phyloP scores from a whole-genome alignment of 2,797 vertebrate species.

The Platalea minor region DNA sequence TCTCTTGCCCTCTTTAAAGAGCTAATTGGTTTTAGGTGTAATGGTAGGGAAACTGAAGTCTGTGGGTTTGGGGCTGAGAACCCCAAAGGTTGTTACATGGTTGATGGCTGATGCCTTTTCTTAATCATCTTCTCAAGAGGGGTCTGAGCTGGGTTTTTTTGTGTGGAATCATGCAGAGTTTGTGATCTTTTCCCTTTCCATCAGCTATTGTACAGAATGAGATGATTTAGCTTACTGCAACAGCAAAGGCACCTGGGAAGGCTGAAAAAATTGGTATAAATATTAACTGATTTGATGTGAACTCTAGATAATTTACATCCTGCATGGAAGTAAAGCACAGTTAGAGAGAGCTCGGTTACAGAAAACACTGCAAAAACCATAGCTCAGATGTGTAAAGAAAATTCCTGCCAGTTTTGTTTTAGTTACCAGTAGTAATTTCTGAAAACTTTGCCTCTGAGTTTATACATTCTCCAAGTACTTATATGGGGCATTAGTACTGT shows the following conservation, averaged over 20 bases:
- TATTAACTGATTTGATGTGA: neutral
- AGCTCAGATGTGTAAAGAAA: neutral
- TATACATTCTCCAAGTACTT: neutral
- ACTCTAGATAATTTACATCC: neutral
- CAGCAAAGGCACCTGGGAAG: neutral
- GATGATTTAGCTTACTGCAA: neutral
- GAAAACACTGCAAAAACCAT: neutral
- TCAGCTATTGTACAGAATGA: neutral
- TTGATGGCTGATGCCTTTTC: neutral
- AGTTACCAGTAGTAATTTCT: conserved; percentile 28
- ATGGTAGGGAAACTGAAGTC: neutral
- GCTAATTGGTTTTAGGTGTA: neutral
- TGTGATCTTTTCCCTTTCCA: neutral
- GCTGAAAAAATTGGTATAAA: neutral
- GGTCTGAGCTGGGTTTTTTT: neutral
- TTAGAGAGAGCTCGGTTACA: neutral
- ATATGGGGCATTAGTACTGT: neutral
- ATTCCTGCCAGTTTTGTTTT: conserved; percentile 3
- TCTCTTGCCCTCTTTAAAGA: neutral
- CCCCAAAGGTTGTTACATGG: neutral
- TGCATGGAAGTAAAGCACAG: neutral
- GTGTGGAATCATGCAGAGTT: neutral
- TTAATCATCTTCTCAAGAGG: neutral
- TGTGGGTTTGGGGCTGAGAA: neutral
- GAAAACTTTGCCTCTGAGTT: conserved; percentile 1